These are phyloP conservation scores for Palaemon carinicauda DNA, from an alignment of 1,140 invertebrate genomes.

Conservation along the genomic window DNA sequence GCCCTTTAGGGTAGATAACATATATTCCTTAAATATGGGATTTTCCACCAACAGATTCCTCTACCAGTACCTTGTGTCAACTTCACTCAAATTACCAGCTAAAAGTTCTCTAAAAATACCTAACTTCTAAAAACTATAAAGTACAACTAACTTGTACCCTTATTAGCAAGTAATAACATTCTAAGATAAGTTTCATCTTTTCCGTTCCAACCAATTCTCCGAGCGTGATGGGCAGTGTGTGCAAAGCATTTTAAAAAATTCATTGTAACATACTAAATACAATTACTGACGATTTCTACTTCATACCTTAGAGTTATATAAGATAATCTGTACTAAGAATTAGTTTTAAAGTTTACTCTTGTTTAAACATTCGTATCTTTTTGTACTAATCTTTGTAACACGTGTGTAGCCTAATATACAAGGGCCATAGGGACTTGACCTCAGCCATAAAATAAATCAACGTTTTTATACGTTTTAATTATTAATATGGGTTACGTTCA, in stretches of 20 bases:
- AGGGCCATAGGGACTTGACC: constrained; percentile 70
- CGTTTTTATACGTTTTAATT: constrained; percentile 65
- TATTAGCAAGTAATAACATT: too few relatives aligned
- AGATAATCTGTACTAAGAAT: constrained; percentile 65
- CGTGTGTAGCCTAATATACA: constrained; percentile 68
- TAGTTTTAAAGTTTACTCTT: too few relatives aligned
- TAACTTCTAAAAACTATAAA: too few relatives aligned
- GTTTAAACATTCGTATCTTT: constrained; percentile 64
- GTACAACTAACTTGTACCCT: too few relatives aligned
- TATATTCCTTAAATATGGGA: too few relatives aligned
- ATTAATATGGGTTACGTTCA: constrained; percentile 67
- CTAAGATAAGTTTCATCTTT: too few relatives aligned
- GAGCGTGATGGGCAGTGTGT: constrained; percentile 69
- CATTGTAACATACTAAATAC: constrained; percentile 67
- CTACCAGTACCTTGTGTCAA: too few relatives aligned
- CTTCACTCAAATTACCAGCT: too few relatives aligned
- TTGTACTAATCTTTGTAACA: constrained; percentile 68
- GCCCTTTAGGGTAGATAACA: too few relatives aligned
- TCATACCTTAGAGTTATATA: constrained; percentile 66
- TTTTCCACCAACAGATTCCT: too few relatives aligned
- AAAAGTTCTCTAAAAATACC: too few relatives aligned
- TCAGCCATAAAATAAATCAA: constrained; percentile 67
- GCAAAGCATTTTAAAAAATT: constrained; percentile 69
- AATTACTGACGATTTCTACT: constrained; percentile 68
- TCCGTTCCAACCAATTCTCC: constrained; percentile 64